Evolutionary conservation across 1,140 invertebrate species (phyloP).

Genomic region (Ips typographus): DNA sequence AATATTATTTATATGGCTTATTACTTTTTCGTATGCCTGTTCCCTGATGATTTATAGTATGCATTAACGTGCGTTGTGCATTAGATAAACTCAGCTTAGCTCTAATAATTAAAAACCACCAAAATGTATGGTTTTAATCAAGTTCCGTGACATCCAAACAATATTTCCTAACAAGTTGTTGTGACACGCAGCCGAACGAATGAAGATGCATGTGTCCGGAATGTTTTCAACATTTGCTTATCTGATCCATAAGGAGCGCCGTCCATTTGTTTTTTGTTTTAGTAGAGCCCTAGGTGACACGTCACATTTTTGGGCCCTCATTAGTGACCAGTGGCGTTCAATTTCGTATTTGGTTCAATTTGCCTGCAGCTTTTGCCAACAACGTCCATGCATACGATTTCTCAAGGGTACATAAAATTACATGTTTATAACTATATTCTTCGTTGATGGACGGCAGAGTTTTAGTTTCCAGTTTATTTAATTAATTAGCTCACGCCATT

Average conservation of each 20-base stretch:
- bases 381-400: background rate
- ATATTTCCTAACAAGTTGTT: constrained; percentile 22
- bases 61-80: too few relatives aligned
- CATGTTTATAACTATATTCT: constrained; percentile 37
- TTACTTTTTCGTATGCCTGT: too few relatives aligned
- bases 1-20: too few relatives aligned
- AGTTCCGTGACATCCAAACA: constrained; percentile 16
- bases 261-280: constrained; percentile 28
- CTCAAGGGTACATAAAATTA: constrained; percentile 32
- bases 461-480: constrained; percentile 38
- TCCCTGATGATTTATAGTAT: too few relatives aligned
- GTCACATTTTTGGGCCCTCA: constrained; percentile 18
- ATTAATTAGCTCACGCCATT: constrained; percentile 37
- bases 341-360: too few relatives aligned
- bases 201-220: constrained; percentile 34
- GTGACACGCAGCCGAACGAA: constrained; percentile 30
- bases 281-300: background rate
- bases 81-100: too few relatives aligned
- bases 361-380: too few relatives aligned
- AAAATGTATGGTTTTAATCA: background rate
- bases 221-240: constrained; percentile 34
- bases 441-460: constrained; percentile 34
- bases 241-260: constrained; percentile 23
- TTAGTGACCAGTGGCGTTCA: constrained; percentile 16
- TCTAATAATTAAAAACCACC: background rate